phyloP scores from a whole-genome alignment of 2,113 vertebrate species.

The Albula goreensis region DNA sequence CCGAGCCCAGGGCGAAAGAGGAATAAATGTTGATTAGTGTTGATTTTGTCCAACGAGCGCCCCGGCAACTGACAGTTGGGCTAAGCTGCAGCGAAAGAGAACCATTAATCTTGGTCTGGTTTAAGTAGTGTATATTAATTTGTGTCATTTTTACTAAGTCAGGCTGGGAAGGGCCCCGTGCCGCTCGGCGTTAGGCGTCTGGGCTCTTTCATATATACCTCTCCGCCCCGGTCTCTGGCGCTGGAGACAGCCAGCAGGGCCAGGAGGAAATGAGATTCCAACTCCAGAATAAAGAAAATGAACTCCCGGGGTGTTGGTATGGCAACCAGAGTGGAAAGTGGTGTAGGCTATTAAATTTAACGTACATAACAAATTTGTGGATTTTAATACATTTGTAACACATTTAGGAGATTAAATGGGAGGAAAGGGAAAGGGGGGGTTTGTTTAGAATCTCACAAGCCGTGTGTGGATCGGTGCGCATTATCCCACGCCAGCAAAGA shows the following conservation, averaged over 20 bases:
- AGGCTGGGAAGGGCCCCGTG: slow-evolving; percentile 81
- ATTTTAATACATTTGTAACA: slow-evolving; percentile 70
- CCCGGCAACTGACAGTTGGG: slow-evolving; percentile 92
- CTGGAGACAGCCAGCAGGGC: slow-evolving; percentile 72
- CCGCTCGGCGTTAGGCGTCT: slow-evolving; percentile 76
- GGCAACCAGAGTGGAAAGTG: slow-evolving; percentile 81
- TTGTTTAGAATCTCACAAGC: background rate
- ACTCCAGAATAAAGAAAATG: slow-evolving; percentile 93
- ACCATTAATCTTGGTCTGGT: slow-evolving; percentile 99
- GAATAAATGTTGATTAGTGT: slow-evolving; percentile 99
- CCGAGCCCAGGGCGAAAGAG: slow-evolving; percentile 95
- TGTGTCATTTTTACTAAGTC: slow-evolving; percentile 99
- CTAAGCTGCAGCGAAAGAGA: slow-evolving; percentile 95
- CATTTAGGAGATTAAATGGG: slow-evolving; percentile 55
- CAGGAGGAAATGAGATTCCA: slow-evolving; percentile 84
- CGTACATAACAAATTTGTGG: slow-evolving; percentile 66
- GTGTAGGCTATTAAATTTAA: slow-evolving; percentile 69
- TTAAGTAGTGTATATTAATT: slow-evolving; percentile 99
- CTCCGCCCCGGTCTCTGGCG: background rate
- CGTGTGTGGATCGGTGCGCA: background rate
- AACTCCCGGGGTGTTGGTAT: slow-evolving; percentile 96
- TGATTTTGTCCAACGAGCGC: slow-evolving; percentile 95
- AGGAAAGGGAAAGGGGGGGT: background rate
- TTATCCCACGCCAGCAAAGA: slow-evolving; percentile 27
- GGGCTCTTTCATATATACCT: slow-evolving; percentile 53